These are phyloP conservation scores for Perodicticus potto DNA, from an alignment of 2,797 vertebrate genomes.

Conservation along the genomic window DNA sequence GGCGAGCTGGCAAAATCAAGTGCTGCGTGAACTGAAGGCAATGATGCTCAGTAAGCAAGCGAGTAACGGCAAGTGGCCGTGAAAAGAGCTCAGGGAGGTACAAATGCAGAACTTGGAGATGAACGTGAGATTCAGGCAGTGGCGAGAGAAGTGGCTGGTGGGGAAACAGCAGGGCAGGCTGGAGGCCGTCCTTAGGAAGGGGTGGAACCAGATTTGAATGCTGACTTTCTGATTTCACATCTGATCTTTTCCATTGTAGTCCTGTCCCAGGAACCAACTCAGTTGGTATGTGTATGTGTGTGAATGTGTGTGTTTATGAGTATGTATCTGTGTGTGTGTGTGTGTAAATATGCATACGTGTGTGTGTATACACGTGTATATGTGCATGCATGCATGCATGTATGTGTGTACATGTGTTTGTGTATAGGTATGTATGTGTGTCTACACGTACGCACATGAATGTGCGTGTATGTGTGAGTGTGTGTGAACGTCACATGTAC, in stretches of 20 bases:
- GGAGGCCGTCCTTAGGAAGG: background rate
- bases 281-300: background rate
- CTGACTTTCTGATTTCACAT: constrained; percentile 26
- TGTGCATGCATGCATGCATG: background rate
- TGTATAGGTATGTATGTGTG: too few relatives aligned
- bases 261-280: background rate
- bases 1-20: background rate
- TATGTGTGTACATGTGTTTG: too few relatives aligned
- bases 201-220: background rate
- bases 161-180: background rate
- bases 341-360: background rate
- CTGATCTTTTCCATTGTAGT: background rate
- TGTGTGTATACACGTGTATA: too few relatives aligned
- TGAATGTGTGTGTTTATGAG: background rate
- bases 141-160: background rate
- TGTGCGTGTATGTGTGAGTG: background rate
- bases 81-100: background rate
- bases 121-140: background rate
- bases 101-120: background rate
- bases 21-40: background rate
- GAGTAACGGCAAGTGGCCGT: background rate
- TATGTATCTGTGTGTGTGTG: background rate
- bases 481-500: background rate
- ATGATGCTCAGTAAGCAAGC: background rate
- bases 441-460: background rate